Base-by-base conservation (phyloP, 2,797 vertebrate species). In the Lophius americanus region DNA sequence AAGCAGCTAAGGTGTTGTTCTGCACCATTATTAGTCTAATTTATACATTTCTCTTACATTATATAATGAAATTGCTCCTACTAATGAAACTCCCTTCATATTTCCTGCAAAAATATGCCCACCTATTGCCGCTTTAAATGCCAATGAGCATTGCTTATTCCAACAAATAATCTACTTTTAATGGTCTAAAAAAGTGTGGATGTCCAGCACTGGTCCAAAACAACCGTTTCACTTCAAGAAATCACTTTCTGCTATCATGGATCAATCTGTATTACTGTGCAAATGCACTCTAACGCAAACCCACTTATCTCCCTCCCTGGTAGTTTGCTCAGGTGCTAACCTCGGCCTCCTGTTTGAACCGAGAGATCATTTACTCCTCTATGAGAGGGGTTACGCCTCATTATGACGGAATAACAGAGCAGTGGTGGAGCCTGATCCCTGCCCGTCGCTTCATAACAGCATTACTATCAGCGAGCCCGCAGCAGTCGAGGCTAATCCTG, bases 351-450 rank as follows among this genome's bases (percentile, higher is more conserved):
- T 60, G 57, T 64, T 79, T 84, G 79, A 80, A 85, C 49, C 60
- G 56, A 69, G 70, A 82, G 83, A 62, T 68, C 60, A 70, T 59
- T 44, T 71, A 79, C 72, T 80, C 81, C 68, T 85, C 60, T 57
- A 46, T 75, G 61, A 87, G 65, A 72, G 74, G 67, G 72, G 84
- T 88, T 86, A 85, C 78, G 70, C 51, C 83, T 90, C 87, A 89
- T 88, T 89, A 90, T 75, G 74, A 75, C 56, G 48, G 76, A 83
- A 84, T 85, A 84, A 89, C 75, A 78, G 82, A 77, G 81, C 60
- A 69, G 61, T 75, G 85, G 88, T 86, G 69, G 81, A 84, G 76
- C 69, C 44, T 6, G 51, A 82, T 79, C 79, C 80, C 64, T 73
- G 76, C 68, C 81, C 71, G 76, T 79, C 7, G 37, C 79, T 85